phyloP scores from a whole-genome alignment of 2,797 vertebrate genomes.

The Phyllotis vaccarum region DNA sequence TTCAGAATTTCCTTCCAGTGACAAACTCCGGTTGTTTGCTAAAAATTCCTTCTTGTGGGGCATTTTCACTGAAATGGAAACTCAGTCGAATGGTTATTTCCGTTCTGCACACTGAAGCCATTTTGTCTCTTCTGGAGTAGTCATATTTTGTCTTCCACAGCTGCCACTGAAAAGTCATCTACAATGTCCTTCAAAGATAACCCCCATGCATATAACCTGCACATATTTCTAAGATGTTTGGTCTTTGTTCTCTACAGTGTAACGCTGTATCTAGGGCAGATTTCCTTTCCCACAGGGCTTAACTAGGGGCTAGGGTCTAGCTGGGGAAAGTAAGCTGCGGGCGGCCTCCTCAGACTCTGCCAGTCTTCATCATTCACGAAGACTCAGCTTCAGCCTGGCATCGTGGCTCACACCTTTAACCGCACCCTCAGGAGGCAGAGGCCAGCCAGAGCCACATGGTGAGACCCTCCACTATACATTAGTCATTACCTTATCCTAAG shows the following conservation, averaged over 20 bases:
- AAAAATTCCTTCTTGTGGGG: constrained; percentile 23
- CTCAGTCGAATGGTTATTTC: background rate
- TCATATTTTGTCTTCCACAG: background rate
- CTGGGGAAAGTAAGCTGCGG: background rate
- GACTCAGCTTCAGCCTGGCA: background rate
- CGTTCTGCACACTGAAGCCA: background rate
- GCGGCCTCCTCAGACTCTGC: background rate
- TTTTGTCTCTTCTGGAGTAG: background rate
- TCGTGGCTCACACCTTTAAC: background rate
- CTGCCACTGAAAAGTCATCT: background rate
- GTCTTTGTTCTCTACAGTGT: background rate
- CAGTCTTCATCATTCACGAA: background rate
- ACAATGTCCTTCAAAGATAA: background rate
- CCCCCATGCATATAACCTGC: rapidly evolving
- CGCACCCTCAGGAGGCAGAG: background rate
- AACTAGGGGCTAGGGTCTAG: background rate
- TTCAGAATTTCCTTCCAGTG: background rate
- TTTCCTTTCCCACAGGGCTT: background rate
- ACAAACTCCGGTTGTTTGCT: background rate
- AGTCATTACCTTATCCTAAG: too few species aligned
- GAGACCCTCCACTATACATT: too few species aligned
- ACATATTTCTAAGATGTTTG: background rate
- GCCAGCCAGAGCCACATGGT: background rate
- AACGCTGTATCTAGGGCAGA: background rate
- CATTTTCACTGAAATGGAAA: background rate